A percentile compares a stretch with the other conserved stretches of the same genome.
These are phyloP conservation scores for Macrobrachium nipponense DNA, from an alignment of 1,140 invertebrate genomes.

Conservation along the genomic window DNA sequence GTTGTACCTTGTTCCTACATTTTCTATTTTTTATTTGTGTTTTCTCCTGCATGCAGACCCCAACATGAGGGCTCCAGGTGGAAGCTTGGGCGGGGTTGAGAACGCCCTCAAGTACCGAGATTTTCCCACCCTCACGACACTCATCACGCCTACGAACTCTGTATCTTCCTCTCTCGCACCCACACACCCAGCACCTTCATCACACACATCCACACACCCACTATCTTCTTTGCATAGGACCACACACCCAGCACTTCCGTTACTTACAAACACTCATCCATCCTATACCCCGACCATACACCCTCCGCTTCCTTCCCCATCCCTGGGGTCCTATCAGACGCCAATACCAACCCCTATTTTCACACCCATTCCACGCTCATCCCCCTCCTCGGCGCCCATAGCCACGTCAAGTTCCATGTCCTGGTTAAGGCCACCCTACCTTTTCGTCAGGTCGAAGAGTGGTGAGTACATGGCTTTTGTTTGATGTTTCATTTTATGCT, in stretches of 20 bases:
- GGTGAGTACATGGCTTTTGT: constrained; percentile 19
- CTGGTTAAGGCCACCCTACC: constrained; percentile 23
- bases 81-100: constrained; percentile 27
- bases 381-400: background rate
- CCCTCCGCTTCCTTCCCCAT: background rate
- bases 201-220: background rate
- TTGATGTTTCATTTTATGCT: background rate
- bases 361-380: constrained; percentile 23
- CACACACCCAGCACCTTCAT: background rate
- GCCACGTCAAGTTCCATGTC: no score
- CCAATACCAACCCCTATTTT: constrained; percentile 1
- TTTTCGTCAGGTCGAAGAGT: constrained; percentile 1
- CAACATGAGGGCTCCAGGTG: constrained; percentile 25
- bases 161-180: background rate
- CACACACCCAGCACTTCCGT: background rate
- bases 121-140: background rate
- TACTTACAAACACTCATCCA: no score
- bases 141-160: constrained; percentile 2
- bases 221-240: background rate
- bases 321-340: background rate
- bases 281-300: no score
- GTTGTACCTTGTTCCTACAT: background rate
- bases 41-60: constrained; percentile 21
- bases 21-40: background rate
- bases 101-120: constrained; percentile 38